A percentile compares a stretch with the other conserved stretches of the same genome.
phyloP scores from a whole-genome alignment of 1,140 invertebrate genomes.

The Drosophila paulistorum region DNA sequence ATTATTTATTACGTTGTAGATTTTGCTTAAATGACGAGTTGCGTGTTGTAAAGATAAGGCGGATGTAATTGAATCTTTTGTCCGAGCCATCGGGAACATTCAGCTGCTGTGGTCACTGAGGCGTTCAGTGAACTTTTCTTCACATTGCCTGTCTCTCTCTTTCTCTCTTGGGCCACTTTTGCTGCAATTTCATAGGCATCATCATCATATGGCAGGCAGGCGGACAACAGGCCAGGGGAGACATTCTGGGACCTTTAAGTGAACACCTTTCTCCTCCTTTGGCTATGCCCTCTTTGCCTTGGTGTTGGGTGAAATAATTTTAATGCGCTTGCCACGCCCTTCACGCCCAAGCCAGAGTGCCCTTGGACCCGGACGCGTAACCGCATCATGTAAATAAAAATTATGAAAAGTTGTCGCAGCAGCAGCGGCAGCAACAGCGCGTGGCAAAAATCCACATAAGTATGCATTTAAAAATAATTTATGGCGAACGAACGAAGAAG shows the following conservation, averaged over 20 bases:
- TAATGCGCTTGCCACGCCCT: slow-evolving; percentile 43
- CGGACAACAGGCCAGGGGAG: no score
- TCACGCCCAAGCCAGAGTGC: not conserved
- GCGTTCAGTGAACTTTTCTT: slow-evolving; percentile 30
- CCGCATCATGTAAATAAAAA: slow-evolving; percentile 64
- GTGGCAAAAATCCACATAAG: slow-evolving; percentile 69
- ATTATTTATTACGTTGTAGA: no score
- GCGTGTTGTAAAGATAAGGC: no score
- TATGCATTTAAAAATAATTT: slow-evolving; percentile 74
- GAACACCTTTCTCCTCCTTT: not conserved
- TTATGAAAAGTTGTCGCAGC: slow-evolving; percentile 66
- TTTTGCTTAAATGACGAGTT: no score
- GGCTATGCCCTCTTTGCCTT: not conserved
- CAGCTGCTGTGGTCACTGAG: slow-evolving; percentile 28
- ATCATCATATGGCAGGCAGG: no score
- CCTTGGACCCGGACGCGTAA: not conserved
- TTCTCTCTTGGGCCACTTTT: slow-evolving; percentile 33
- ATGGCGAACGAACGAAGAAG: slow-evolving; percentile 36
- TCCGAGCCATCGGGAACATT: no score
- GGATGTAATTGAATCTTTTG: no score
- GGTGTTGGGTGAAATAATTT: slow-evolving; percentile 53
- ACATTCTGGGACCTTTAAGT: no score
- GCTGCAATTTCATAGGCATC: slow-evolving; percentile 5
- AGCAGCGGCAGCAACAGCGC: slow-evolving; percentile 32
- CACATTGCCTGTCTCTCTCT: not conserved